Conservation (phyloP, 2,888 invertebrate genomes). For the Anagyrus pseudococci region DNA sequence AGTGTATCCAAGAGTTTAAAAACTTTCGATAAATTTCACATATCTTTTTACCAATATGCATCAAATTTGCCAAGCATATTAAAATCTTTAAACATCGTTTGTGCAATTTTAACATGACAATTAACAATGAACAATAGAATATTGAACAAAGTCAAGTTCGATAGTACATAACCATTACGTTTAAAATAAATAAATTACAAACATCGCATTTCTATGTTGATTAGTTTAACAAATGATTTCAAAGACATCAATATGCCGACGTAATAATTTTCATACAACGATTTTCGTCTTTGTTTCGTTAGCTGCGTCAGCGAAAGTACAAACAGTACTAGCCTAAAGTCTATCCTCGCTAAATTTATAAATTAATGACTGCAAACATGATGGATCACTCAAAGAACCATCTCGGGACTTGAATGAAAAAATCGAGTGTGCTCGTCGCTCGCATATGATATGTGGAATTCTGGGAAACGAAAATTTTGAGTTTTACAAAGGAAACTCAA, state of each 20-base stretch:
- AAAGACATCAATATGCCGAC: conserved; percentile 18
- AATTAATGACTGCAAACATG: conserved; percentile 34
- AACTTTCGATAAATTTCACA: conserved; percentile 19
- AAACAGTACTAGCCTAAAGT: conserved; percentile 32
- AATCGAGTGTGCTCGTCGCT: conserved; percentile 12
- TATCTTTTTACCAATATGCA: conserved; percentile 11
- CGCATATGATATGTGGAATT: conserved; percentile 35
- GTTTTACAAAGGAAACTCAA: conserved; percentile 9
- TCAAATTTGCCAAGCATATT: conserved; percentile 7
- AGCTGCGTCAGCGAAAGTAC: conserved; percentile 15
- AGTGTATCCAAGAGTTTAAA: conserved; percentile 42
- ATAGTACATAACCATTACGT: too few species aligned
- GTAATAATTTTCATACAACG: neutral
- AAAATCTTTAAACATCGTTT: conserved; percentile 11
- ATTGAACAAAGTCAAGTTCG: too few species aligned
- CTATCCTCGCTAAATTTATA: conserved; percentile 37
- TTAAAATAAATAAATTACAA: too few species aligned
- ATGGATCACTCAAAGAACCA: conserved; percentile 18
- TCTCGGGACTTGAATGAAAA: conserved; percentile 21
- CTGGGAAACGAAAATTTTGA: conserved; percentile 11
- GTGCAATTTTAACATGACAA: neutral
- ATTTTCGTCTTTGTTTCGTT: conserved; percentile 8
- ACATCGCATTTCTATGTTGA: too few species aligned
- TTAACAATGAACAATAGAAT: neutral
- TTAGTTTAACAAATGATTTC: conserved; percentile 9